A percentile compares a stretch with the other conserved stretches of the same genome.
These are phyloP conservation scores for Gambusia holbrooki DNA, from an alignment of 2,113 vertebrate species.

Conservation along the genomic window DNA sequence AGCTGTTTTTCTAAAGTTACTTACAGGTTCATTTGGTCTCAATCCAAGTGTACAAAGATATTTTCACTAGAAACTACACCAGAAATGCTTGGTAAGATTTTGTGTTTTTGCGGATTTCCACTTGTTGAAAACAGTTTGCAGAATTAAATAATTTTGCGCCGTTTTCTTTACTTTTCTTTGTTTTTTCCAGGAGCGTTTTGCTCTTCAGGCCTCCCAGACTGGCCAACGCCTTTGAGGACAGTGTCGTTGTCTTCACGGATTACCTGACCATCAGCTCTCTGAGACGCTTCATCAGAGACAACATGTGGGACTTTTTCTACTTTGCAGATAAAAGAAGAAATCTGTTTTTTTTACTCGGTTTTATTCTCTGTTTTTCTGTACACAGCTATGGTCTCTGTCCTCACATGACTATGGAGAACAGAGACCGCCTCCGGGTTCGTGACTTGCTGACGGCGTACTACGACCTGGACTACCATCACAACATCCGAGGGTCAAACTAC, in stretches of 20 bases:
- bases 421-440: constrained; percentile 70
- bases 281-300: constrained; percentile 79
- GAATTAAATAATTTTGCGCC: background rate
- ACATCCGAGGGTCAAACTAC: constrained; percentile 78
- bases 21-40: no score
- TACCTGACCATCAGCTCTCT: constrained; percentile 62
- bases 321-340: background rate
- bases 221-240: constrained; percentile 74
- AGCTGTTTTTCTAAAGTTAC: no score
- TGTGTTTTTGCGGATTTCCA: background rate
- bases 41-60: no score
- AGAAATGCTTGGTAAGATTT: no score
- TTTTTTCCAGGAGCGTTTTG: constrained; percentile 67
- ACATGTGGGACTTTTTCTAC: constrained; percentile 66
- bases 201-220: constrained; percentile 77
- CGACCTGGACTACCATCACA: constrained; percentile 77
- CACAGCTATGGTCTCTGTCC: constrained; percentile 80
- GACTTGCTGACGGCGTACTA: constrained; percentile 79
- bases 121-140: background rate
- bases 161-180: background rate
- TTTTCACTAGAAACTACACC: no score
- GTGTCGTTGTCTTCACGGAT: constrained; percentile 52
- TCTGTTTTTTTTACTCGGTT: background rate
- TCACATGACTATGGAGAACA: constrained; percentile 79
- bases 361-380: background rate